A percentile compares a stretch with the other conserved stretches of the same genome.
phyloP scores from a whole-genome alignment of 2,888 invertebrate genomes.

The Eupithecia tripunctaria region DNA sequence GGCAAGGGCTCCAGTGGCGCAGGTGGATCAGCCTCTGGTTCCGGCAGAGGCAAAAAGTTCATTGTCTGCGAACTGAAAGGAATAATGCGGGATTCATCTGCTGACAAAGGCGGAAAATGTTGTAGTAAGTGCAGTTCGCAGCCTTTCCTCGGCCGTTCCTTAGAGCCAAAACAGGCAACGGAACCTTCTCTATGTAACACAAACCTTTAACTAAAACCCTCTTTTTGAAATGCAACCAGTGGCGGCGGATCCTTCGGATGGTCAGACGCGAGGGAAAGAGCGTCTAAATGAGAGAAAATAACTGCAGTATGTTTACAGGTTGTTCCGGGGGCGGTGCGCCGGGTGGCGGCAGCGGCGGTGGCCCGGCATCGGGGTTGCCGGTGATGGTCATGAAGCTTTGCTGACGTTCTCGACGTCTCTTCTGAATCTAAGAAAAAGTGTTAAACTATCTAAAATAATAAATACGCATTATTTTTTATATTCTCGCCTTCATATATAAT shows the following conservation, averaged over 20 bases:
- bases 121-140: slow-evolving; percentile 71
- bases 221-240: background rate
- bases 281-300: background rate
- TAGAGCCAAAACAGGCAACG: background rate
- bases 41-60: slow-evolving; percentile 69
- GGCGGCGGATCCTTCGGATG: background rate
- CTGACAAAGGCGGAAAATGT: slow-evolving; percentile 63
- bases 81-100: slow-evolving; percentile 59
- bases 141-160: slow-evolving; percentile 34
- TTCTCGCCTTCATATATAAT: too few species aligned
- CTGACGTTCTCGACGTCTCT: slow-evolving; percentile 49
- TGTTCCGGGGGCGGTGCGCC: slow-evolving; percentile 53
- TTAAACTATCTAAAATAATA: slow-evolving; percentile 7
- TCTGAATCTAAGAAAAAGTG: slow-evolving; percentile 40
- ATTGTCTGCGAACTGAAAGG: slow-evolving; percentile 79
- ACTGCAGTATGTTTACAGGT: slow-evolving; percentile 71
- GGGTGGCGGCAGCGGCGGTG: slow-evolving; percentile 44
- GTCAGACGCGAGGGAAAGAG: background rate
- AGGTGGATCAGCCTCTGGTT: slow-evolving; percentile 48
- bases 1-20: slow-evolving; percentile 52
- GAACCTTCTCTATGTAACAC: background rate
- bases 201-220: too few species aligned
- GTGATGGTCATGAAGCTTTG: slow-evolving; percentile 78
- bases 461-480: background rate
- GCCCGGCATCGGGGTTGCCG: slow-evolving; percentile 63